phyloP scores from a whole-genome alignment of 2,797 vertebrate genomes.

The Eulemur albifrons region DNA sequence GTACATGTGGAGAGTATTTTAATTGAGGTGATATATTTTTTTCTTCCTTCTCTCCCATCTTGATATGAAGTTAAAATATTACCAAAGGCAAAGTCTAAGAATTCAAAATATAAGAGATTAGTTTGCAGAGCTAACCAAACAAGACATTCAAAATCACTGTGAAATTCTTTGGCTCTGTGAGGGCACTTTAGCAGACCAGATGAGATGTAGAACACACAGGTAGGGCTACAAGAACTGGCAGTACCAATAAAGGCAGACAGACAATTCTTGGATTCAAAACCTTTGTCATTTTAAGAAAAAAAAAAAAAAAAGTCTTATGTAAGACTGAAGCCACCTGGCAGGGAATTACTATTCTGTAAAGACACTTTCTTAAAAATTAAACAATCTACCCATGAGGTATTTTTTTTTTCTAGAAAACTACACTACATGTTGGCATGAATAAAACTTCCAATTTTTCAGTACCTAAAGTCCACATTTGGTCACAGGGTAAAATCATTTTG shows the following conservation, averaged over 20 bases:
- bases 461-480: not conserved
- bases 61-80: not conserved
- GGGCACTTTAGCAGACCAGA: not conserved
- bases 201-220: not conserved
- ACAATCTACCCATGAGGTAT: not conserved
- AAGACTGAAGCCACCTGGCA: not conserved
- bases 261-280: not conserved
- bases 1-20: not conserved
- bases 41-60: not conserved
- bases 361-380: not conserved
- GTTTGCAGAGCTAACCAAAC: constrained; percentile 12
- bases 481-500: constrained; percentile 1
- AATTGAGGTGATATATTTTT: not conserved
- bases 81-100: not conserved
- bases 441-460: constrained; percentile 11
- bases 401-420: not conserved
- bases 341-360: not conserved
- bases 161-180: not conserved
- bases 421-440: not conserved
- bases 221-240: not conserved
- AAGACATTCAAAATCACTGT: not conserved
- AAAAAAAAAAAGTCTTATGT: not conserved
- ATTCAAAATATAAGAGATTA: constrained; percentile 16
- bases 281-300: not conserved
- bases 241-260: not conserved